Evolutionary conservation across 1,140 invertebrate genomes (phyloP), one percentile per base, ranked within the genome.

Genomic region (Aphelenchoides besseyi): DNA sequence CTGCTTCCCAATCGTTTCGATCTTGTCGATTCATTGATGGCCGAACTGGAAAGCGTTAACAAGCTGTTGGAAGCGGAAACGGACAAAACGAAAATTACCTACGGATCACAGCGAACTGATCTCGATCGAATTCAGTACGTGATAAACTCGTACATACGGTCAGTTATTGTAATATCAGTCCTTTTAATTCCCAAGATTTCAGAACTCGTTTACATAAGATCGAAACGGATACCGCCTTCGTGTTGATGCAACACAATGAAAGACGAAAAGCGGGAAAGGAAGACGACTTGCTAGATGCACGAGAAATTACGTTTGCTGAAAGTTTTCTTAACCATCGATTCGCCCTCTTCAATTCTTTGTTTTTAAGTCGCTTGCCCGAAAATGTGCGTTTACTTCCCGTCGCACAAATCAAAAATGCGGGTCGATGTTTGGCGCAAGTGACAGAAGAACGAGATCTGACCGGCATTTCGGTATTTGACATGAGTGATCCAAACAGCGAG

Each of bases 151-250:
- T 72, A 72, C 32, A 18, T 72, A 12, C 37, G 70, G 70, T 71
- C 30, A 16, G 52, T 29, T 68, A 48, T 28, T 23, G 18, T 72
- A 32, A 2, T 32, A 1, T 72, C 16, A 23, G 71, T 29, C 1
- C 57, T 30, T 0, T 2, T n/a, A 16, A 71, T 8, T 36, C 3
- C 26, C 57, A 9, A 3, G 28, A 32, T 48, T 70, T 12, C 32
- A 72, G 69, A 30, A 73, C n/a, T 16, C 72, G 77, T 23, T 32
- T 81, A n/a, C 68, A 64, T 2, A 52, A 72, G n/a, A 79, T 78
- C 29, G 76, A 78, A 54, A 64, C 53, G 41, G 71, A 79, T 30
- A 29, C 70, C 2, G 70, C 52, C 26, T 29, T n/a, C 18, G 36
- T 59, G 9, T 18, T 72, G 30, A 18, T 29, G 16, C 48, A 72